Evolutionary conservation across 2,888 invertebrate genomes (phyloP).

Genomic region (Lithophane leautieri): DNA sequence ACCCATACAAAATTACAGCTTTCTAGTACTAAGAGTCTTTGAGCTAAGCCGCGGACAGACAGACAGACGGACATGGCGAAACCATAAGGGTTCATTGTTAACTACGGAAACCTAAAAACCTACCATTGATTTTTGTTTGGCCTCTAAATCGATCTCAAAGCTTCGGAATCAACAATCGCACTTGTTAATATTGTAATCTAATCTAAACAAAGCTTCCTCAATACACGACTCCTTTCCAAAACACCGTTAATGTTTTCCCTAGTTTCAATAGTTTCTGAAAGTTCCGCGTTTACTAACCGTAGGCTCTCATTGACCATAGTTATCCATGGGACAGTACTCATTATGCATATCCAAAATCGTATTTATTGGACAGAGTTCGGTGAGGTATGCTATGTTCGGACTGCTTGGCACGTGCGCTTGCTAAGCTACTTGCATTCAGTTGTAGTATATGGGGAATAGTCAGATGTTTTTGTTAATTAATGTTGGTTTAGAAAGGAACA

Average conservation of each 20-base stretch:
- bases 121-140: not conserved
- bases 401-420: slow-evolving; percentile 64
- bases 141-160: not conserved
- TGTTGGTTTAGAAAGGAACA: not conserved
- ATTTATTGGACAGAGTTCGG: slow-evolving; percentile 64
- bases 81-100: too few relatives aligned
- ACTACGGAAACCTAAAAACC: not conserved
- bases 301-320: slow-evolving; percentile 68
- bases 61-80: too few relatives aligned
- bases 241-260: slow-evolving; percentile 40
- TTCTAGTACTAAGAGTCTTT: too few relatives aligned
- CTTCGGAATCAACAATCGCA: slow-evolving; percentile 2
- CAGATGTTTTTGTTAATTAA: slow-evolving; percentile 34
- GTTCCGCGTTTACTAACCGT: slow-evolving; percentile 61
- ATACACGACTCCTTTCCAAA: slow-evolving; percentile 46
- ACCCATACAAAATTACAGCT: too few relatives aligned
- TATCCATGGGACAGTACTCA: slow-evolving; percentile 59
- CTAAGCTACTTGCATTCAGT: slow-evolving; percentile 52
- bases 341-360: slow-evolving; percentile 70
- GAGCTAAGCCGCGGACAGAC: too few relatives aligned
- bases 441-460: slow-evolving; percentile 54
- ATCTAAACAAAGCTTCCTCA: slow-evolving; percentile 31
- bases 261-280: slow-evolving; percentile 42
- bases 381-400: slow-evolving; percentile 58
- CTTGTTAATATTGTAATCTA: slow-evolving; percentile 6